Percentiles rank a stretch among this genome's conserved stretches.
These are phyloP conservation scores for Epinephelus awoara DNA, from an alignment of 2,797 vertebrate genomes.

Conservation along the genomic window DNA sequence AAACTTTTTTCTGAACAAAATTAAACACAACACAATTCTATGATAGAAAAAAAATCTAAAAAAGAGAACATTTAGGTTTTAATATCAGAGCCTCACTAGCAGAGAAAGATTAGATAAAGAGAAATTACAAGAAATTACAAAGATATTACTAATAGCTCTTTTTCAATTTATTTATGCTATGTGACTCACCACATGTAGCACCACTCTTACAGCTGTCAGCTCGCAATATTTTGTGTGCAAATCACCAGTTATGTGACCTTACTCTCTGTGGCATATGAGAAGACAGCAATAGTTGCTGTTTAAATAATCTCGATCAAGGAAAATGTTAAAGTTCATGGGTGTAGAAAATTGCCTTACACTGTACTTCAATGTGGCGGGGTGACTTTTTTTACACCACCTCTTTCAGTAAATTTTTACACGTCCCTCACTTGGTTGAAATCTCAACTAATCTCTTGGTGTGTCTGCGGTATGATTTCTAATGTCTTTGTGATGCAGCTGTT, in stretches of 20 bases:
- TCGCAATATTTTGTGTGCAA: not conserved
- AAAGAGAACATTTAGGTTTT: too few relatives aligned
- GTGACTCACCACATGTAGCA: not conserved
- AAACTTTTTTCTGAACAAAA: not conserved
- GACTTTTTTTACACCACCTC: not conserved
- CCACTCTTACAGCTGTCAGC: not conserved
- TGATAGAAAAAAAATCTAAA: too few relatives aligned
- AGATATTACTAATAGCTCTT: not conserved
- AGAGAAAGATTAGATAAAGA: not conserved
- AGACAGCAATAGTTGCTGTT: not conserved
- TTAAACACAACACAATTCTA: too few relatives aligned
- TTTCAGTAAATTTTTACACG: not conserved
- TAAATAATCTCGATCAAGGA: not conserved
- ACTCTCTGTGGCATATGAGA: not conserved
- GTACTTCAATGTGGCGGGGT: not conserved
- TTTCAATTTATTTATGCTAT: too few relatives aligned
- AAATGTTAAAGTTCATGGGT: not conserved
- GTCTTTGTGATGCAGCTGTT: slow-evolving; percentile 5
- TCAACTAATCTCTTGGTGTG: not conserved
- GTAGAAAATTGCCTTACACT: not conserved
- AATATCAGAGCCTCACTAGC: not conserved
- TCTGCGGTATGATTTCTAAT: not conserved
- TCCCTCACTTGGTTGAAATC: not conserved
- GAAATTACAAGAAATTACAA: not conserved
- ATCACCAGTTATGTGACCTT: not conserved